Conservation (phyloP, 1,140 invertebrate species). For the Acromyrmex echinatior region DNA sequence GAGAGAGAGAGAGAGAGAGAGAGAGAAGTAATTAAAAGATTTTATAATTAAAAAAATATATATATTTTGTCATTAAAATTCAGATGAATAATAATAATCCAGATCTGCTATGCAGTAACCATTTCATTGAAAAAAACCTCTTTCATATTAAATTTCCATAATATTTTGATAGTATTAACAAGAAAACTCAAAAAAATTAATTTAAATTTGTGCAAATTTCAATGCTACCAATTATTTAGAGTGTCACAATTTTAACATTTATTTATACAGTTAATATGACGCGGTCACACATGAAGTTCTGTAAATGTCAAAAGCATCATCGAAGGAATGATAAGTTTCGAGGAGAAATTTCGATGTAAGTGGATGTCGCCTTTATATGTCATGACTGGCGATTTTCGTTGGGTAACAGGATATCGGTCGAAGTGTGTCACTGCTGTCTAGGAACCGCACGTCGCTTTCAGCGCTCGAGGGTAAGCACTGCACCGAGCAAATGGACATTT, state of each 20-base stretch:
- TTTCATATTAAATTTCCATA: background rate
- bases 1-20: too few species aligned
- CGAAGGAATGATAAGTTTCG: conserved; percentile 41
- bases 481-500: conserved; percentile 59
- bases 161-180: background rate
- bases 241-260: background rate
- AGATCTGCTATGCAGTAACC: background rate
- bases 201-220: background rate
- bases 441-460: conserved; percentile 28
- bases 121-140: background rate
- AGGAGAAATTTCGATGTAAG: conserved; percentile 56
- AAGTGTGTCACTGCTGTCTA: conserved; percentile 30
- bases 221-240: background rate
- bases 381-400: conserved; percentile 59
- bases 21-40: background rate
- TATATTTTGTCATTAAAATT: background rate
- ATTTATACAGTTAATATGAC: conserved; percentile 1
- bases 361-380: conserved; percentile 27
- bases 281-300: background rate
- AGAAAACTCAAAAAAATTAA: background rate
- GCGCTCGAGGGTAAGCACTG: conserved; percentile 28
- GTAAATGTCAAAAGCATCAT: background rate
- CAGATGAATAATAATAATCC: background rate
- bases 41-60: background rate
- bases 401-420: conserved; percentile 25